phyloP scores from a whole-genome alignment of 2,113 vertebrate genomes.

The Oreochromis spilurus region DNA sequence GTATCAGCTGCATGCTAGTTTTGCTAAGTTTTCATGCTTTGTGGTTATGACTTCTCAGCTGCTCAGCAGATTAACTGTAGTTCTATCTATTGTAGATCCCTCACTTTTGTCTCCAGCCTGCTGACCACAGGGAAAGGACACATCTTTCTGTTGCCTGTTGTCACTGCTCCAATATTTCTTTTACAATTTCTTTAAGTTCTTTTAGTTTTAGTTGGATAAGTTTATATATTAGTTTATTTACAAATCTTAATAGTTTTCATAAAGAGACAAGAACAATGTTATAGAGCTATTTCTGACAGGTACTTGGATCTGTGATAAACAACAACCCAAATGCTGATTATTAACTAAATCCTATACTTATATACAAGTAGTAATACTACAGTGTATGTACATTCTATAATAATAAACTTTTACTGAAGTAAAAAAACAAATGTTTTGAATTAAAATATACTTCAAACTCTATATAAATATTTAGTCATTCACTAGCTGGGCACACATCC shows the following conservation, averaged over 20 bases:
- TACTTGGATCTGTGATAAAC: background rate
- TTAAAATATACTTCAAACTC: background rate
- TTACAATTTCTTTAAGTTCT: background rate
- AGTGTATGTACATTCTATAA: background rate
- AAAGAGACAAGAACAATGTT: background rate
- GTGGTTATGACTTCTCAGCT: background rate
- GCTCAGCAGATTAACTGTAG: background rate
- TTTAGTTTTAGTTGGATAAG: background rate
- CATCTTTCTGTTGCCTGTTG: background rate
- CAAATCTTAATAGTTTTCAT: background rate
- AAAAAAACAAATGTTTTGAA: background rate
- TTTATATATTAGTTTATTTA: background rate
- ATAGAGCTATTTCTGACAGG: background rate
- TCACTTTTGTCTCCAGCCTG: background rate
- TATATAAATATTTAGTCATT: background rate
- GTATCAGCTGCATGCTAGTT: background rate
- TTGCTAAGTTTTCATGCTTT: background rate
- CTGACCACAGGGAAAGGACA: background rate
- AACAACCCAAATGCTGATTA: background rate
- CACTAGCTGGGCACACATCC: no score
- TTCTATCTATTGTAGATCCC: fast-evolving
- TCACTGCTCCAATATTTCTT: background rate
- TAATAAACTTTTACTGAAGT: background rate
- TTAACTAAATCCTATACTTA: background rate
- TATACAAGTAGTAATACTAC: background rate